Base-by-base conservation (phyloP, 2,113 vertebrate species). In the Carassius gibelio region DNA sequence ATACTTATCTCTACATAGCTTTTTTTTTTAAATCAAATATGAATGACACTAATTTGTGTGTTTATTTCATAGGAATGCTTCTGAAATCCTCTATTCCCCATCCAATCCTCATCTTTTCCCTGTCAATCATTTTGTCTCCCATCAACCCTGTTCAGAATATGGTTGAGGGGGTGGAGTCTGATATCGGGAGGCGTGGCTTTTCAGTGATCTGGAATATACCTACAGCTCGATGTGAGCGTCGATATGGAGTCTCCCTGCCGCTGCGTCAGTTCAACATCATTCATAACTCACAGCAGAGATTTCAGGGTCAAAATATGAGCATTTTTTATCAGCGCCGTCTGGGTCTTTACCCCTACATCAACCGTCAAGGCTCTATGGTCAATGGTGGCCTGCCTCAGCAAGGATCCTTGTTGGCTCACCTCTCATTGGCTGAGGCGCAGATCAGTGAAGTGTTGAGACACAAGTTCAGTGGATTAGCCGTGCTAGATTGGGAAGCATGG, bases 401-500 rank as follows among this genome's bases (percentile, higher is more conserved):
- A 0, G 92, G 94, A 3, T 50, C 89, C 55, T 93, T 97, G 0
- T 0, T 74, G 0, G 52, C 42, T 74, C 97, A 98, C 89, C 92
- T 98, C 0, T 34, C 87, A 34, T 85, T 82, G 68, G 90, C 82
- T 0, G 69, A 68, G 0, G 11, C 4, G 0, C 94, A 97, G 92
- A 91, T 97, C 45, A 71, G 0, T 5, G 21, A 3, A 5, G 85
- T 90, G 69, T 89, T 98, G 82, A 68, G 0, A 0, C 88, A 85
- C 0, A 2, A 89, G 81, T 98, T 98, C 62, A 81, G 1, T 0
- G 97, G 97, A 23, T 87, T 96, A 74, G 96, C 95, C 0, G 96
- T 97, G 68, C 90, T 98, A 30, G 97, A 98, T 93, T 98, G 97
- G 97, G 97, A 98, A 86, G 96, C 96, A 13, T 98, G 97, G 97